Evolutionary conservation across 2,113 vertebrate species (phyloP).

Genomic region (Canis aureus): DNA sequence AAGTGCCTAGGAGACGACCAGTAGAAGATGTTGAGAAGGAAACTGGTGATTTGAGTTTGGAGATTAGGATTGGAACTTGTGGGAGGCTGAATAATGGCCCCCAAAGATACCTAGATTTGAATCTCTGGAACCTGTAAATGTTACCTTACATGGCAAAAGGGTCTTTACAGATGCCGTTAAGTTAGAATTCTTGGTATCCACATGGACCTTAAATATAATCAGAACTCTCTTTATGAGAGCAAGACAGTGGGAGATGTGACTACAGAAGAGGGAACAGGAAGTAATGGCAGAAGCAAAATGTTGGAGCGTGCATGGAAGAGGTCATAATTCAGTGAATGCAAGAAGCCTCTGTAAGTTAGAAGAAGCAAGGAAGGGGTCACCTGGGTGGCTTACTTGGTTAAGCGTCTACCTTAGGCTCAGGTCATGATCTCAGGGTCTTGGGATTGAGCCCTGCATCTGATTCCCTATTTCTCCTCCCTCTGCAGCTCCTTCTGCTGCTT

Average conservation of each 20-base stretch:
- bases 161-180: neutral
- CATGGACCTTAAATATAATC: neutral
- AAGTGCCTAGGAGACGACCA: neutral
- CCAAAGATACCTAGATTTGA: neutral
- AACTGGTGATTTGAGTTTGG: slow-evolving; percentile 1
- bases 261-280: neutral
- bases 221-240: neutral
- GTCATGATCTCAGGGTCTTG: too few relatives aligned
- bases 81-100: neutral
- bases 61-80: neutral
- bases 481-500: too few relatives aligned
- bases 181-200: neutral
- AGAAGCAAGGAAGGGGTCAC: neutral
- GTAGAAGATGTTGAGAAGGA: neutral
- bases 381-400: too few relatives aligned
- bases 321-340: neutral
- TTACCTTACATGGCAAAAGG: neutral
- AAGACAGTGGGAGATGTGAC: neutral
- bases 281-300: neutral
- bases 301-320: neutral
- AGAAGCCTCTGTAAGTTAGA: neutral
- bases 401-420: too few relatives aligned
- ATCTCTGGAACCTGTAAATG: neutral
- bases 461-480: too few relatives aligned
- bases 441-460: too few relatives aligned